A percentile compares a stretch with the other conserved stretches of the same genome.
These are phyloP conservation scores for Atrina japonica DNA, from an alignment of 2,888 invertebrate species.

Conservation along the genomic window DNA sequence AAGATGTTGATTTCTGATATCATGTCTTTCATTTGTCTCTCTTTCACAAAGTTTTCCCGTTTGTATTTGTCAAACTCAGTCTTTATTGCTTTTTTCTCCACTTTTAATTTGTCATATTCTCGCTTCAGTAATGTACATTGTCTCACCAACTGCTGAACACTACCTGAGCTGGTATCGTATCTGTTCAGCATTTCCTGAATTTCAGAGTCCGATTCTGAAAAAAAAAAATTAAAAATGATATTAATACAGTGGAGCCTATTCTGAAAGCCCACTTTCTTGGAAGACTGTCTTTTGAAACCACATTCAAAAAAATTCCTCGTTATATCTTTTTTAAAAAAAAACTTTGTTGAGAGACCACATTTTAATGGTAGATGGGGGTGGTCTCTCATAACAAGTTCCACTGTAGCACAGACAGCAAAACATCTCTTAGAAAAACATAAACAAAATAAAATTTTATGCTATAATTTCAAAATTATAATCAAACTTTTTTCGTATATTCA, in stretches of 20 bases:
- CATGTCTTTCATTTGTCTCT: constrained; percentile 53
- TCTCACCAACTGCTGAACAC: constrained; percentile 64
- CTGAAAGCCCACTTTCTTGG: too few relatives aligned
- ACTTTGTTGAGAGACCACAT: too few relatives aligned
- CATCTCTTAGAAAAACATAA: too few relatives aligned
- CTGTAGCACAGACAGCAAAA: too few relatives aligned
- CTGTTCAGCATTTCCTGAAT: constrained; percentile 62
- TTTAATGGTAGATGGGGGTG: too few relatives aligned
- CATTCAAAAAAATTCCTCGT: not conserved
- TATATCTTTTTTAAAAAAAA: too few relatives aligned
- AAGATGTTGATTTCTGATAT: constrained; percentile 47
- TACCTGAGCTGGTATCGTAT: constrained; percentile 55
- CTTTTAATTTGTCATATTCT: constrained; percentile 70
- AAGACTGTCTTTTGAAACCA: not conserved
- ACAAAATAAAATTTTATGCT: too few relatives aligned
- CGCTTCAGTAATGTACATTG: constrained; percentile 72
- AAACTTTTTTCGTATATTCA: too few relatives aligned
- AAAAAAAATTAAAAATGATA: constrained; percentile 12
- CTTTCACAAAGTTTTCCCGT: constrained; percentile 54
- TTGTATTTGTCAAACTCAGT: constrained; percentile 64
- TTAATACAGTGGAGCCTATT: too few relatives aligned
- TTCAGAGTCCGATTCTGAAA: constrained; percentile 70
- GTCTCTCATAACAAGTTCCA: too few relatives aligned
- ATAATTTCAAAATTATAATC: too few relatives aligned
- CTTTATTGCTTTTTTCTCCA: constrained; percentile 64